These are phyloP conservation scores for Galeruca laticollis DNA, from an alignment of 2,888 invertebrate genomes.

Conservation along the genomic window DNA sequence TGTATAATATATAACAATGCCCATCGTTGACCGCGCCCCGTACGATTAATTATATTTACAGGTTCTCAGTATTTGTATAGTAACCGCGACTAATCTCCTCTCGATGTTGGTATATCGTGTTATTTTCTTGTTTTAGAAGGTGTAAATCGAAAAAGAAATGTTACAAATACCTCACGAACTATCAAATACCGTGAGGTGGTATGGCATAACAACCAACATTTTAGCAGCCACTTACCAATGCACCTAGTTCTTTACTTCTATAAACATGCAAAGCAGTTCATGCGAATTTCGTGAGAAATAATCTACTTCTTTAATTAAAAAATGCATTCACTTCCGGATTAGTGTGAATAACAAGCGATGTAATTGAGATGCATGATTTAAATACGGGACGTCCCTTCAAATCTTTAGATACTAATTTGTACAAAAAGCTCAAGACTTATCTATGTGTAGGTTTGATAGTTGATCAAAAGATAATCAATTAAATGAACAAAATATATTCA, in stretches of 20 bases:
- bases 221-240: conserved; percentile 7
- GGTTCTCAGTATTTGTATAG: conserved; percentile 24
- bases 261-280: not conserved
- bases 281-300: not conserved
- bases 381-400: not conserved
- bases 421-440: no score
- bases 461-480: no score
- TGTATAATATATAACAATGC: no score
- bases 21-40: no score
- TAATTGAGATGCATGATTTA: not conserved
- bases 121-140: conserved; percentile 33
- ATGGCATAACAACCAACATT: conserved; percentile 15
- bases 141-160: conserved; percentile 44
- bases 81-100: conserved; percentile 16
- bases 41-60: conserved; percentile 13
- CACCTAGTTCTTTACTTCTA: conserved; percentile 14
- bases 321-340: not conserved
- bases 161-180: conserved; percentile 45
- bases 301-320: not conserved
- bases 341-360: not conserved
- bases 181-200: conserved; percentile 30
- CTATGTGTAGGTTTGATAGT: no score
- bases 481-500: no score
- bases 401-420: no score
- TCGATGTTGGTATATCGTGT: conserved; percentile 20